These are phyloP conservation scores for Teleogryllus oceanicus DNA, from an alignment of 2,888 invertebrate species.

Conservation along the genomic window DNA sequence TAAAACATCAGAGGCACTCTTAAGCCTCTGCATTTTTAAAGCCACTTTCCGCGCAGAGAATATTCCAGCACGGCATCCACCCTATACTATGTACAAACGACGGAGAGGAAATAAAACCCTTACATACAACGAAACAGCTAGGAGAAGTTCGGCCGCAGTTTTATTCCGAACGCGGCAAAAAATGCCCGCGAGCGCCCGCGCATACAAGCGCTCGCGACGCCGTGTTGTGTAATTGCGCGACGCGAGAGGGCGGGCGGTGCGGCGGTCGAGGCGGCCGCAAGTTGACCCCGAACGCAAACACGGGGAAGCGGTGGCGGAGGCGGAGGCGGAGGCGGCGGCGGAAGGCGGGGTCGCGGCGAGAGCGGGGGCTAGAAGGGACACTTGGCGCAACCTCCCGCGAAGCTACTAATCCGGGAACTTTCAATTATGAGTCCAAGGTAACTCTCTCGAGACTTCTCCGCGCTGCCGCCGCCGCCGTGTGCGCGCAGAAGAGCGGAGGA, in stretches of 20 bases:
- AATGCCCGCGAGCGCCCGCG: neutral
- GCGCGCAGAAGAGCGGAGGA: neutral
- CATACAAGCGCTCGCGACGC: neutral
- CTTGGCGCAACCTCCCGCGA: neutral
- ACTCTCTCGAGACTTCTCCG: neutral
- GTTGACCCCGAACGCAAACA: neutral
- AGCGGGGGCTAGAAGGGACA: neutral
- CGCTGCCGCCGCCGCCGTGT: neutral
- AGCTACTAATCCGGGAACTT: neutral
- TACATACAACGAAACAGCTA: neutral
- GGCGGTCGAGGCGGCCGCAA: neutral
- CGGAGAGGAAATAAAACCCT: neutral
- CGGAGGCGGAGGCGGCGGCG: neutral
- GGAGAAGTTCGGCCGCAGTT: conserved; percentile 1
- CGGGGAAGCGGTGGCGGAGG: neutral
- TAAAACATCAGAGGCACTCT: too few relatives aligned
- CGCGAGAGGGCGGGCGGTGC: neutral
- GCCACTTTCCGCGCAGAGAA: neutral
- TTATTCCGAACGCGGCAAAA: neutral
- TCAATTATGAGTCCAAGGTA: conserved; percentile 1
- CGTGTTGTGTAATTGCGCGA: neutral
- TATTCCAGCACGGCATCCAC: neutral
- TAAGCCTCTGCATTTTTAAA: neutral
- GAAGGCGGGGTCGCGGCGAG: neutral
- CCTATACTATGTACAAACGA: neutral